Conservation (phyloP, 2,113 vertebrate species). For the Phylloscopus trochiloides region DNA sequence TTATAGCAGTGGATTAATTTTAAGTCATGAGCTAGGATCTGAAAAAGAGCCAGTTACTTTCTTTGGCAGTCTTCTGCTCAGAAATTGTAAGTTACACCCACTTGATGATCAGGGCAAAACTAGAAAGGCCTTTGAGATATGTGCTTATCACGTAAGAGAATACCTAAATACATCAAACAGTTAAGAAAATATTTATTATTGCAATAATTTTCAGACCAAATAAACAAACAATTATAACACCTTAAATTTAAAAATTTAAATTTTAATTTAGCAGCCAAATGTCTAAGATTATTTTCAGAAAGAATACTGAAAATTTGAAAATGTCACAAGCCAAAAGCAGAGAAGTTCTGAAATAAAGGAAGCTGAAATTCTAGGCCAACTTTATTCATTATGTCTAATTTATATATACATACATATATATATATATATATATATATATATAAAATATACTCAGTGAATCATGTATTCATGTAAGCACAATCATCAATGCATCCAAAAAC, state of each 20-base stretch:
- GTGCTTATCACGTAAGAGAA: neutral
- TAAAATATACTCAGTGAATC: neutral
- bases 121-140: neutral
- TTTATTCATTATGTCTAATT: neutral
- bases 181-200: neutral
- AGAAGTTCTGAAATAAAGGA: neutral
- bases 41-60: neutral
- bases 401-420: neutral
- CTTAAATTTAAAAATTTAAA: neutral
- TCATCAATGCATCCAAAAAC: neutral
- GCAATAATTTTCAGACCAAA: neutral
- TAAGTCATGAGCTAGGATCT: neutral
- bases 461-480: neutral
- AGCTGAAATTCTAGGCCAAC: neutral
- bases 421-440: neutral
- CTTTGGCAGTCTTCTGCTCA: neutral
- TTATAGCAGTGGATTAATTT: slow-evolving; percentile 20
- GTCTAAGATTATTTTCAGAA: neutral
- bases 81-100: neutral
- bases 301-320: neutral
- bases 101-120: neutral
- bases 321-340: neutral
- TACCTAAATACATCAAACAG: neutral
- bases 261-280: neutral
- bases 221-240: neutral